Evolutionary conservation across 2,888 invertebrate genomes (phyloP), one percentile per base, ranked within the genome.

Genomic region (Cantharis nigra): DNA sequence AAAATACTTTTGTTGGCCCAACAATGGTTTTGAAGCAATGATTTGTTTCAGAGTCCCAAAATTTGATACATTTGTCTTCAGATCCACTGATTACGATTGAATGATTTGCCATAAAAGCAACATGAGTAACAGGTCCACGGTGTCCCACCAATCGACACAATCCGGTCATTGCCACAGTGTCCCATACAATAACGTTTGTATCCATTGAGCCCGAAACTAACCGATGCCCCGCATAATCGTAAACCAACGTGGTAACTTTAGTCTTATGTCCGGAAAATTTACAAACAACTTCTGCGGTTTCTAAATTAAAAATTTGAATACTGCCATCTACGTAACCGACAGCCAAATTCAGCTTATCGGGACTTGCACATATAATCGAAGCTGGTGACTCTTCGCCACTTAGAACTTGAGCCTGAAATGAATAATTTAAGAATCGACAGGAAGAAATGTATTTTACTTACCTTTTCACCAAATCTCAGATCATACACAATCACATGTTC

Each of bases 401-500:
- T 64, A 98, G 90, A 0, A 94, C 93, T 88, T 93, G 91, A 0
- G 94, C 93, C 93, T 97, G 87, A 89, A 88, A 69, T 30, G 63
- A 11, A 3, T 16, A 72, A 9, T 20, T 65, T 30, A 16, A 62
- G 0, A 26, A 23, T 67, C 2, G 9, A 30, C 3, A 10, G 10
- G 10, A 20, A 0, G 16, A 14, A 75, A 76, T 70, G 85, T 88
- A n/a, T 49, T 49, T 49, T 1, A n/a, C 49, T 49, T 11, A 95
- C 94, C 91, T 94, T 95, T 88, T 96, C 94, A 63, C 94, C 93
- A 9, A 96, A 92, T 86, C 96, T 92, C 86, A 98, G 91, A 90
- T 99, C 98, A 97, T 98, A 99, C 85, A 99, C 92, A 84, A 95
- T 92, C 78, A 98, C 94, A 91, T 97, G 94, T 90, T 99, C 98